Conservation (phyloP, 2,888 invertebrate genomes). For the Mimumesa dahlbomi region DNA sequence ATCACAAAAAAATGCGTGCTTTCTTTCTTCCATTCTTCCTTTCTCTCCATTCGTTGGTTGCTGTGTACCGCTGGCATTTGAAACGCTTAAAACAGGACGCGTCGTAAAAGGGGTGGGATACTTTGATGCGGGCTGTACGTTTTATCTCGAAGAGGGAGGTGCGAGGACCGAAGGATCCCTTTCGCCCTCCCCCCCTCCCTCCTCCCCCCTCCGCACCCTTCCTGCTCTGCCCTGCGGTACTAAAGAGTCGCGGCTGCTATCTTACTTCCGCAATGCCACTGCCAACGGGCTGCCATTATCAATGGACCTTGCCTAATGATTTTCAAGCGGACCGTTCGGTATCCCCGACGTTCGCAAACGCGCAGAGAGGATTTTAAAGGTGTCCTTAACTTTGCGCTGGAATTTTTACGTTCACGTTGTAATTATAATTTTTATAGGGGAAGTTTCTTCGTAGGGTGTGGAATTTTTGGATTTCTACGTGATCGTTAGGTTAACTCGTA, state of each 20-base stretch:
- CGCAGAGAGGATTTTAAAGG: too few species aligned
- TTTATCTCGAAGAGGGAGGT: constrained; percentile 67
- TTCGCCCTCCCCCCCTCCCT: constrained; percentile 59
- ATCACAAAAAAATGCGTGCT: constrained; percentile 54
- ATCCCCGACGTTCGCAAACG: too few species aligned
- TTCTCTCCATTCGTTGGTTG: constrained; percentile 45
- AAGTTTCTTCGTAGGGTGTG: too few species aligned
- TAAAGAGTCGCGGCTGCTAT: constrained; percentile 70
- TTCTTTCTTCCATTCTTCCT: too few species aligned
- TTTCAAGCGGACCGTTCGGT: constrained; percentile 68
- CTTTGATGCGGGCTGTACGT: constrained; percentile 67
- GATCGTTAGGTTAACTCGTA: too few species aligned
- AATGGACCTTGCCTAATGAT: constrained; percentile 68
- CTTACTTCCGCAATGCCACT: constrained; percentile 67
- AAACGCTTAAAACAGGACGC: constrained; percentile 62
- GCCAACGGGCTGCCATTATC: constrained; percentile 65
- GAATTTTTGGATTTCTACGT: too few species aligned
- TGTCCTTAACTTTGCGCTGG: too few species aligned
- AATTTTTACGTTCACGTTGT: too few species aligned
- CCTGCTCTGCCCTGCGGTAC: constrained; percentile 52
- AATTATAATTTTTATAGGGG: too few species aligned
- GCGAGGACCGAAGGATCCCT: constrained; percentile 53
- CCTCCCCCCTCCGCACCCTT: too few species aligned
- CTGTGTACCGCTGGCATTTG: constrained; percentile 42
- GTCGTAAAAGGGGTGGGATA: constrained; percentile 63